Conservation (phyloP, 2,113 vertebrate species). For the Gnathonemus longibarbis region DNA sequence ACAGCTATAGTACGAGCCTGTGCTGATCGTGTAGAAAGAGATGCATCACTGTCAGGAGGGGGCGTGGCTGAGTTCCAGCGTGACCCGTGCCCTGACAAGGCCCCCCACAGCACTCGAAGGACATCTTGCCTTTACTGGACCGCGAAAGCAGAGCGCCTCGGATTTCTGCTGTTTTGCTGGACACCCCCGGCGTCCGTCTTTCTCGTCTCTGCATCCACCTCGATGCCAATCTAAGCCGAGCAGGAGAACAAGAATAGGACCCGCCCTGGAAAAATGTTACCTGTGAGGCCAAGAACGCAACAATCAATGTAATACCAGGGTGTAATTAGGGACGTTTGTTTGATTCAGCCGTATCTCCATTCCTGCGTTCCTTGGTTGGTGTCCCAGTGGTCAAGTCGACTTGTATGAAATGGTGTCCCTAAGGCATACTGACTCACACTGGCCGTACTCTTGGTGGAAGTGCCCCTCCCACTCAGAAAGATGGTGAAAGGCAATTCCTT, state of each 20-base stretch:
- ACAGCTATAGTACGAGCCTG: slow-evolving; percentile 53
- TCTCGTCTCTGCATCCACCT: not conserved
- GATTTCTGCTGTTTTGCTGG: not conserved
- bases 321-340: not conserved
- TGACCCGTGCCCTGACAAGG: slow-evolving; percentile 38
- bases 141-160: not conserved
- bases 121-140: slow-evolving; percentile 25
- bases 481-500: not conserved
- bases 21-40: slow-evolving; percentile 57
- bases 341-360: not conserved
- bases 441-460: not conserved
- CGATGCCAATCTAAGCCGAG: not conserved
- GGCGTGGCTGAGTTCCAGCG: slow-evolving; percentile 49
- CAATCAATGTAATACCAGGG: not conserved
- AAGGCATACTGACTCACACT: not conserved
- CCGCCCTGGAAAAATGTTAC: not conserved
- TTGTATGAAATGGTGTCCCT: not conserved
- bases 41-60: slow-evolving; percentile 48
- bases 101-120: not conserved
- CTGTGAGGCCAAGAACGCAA: not conserved
- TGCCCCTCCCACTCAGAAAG: not conserved
- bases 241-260: not conserved
- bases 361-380: not conserved
- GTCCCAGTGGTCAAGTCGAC: not conserved
- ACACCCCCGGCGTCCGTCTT: not conserved